Conservation (phyloP, 2,888 invertebrate genomes). For the Monopis laevigella region DNA sequence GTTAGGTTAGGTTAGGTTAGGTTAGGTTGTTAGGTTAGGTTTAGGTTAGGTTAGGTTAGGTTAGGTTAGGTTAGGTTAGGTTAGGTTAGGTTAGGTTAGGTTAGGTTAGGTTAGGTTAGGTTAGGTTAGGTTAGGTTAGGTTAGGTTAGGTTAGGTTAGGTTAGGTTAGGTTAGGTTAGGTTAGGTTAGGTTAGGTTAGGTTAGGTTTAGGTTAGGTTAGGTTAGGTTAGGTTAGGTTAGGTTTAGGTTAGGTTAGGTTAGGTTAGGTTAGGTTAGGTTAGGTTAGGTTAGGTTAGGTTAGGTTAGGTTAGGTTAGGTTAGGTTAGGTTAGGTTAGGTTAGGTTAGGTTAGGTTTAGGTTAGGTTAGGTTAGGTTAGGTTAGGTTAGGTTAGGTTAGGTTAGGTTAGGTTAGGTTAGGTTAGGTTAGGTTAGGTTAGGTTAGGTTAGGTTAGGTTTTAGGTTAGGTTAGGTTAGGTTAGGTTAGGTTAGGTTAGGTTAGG, state of each 20-base stretch:
- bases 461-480: constrained; percentile 23
- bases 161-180: constrained; percentile 6
- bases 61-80: constrained; percentile 8
- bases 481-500: constrained; percentile 23
- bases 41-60: not conserved
- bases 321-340: constrained; percentile 22
- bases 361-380: constrained; percentile 20
- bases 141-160: constrained; percentile 24
- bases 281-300: constrained; percentile 20
- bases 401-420: constrained; percentile 23
- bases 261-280: not conserved
- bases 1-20: constrained; percentile 5
- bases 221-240: constrained; percentile 8
- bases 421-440: constrained; percentile 23
- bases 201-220: constrained; percentile 1
- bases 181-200: constrained; percentile 4
- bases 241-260: too few species aligned
- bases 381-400: constrained; percentile 22
- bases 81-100: constrained; percentile 19
- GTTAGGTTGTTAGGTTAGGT: not conserved
- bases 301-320: constrained; percentile 11
- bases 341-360: constrained; percentile 25
- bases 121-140: constrained; percentile 21
- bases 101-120: constrained; percentile 23
- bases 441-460: constrained; percentile 22